These are phyloP conservation scores for Drosophila sproati DNA, from an alignment of 1,140 invertebrate genomes.

Conservation along the genomic window DNA sequence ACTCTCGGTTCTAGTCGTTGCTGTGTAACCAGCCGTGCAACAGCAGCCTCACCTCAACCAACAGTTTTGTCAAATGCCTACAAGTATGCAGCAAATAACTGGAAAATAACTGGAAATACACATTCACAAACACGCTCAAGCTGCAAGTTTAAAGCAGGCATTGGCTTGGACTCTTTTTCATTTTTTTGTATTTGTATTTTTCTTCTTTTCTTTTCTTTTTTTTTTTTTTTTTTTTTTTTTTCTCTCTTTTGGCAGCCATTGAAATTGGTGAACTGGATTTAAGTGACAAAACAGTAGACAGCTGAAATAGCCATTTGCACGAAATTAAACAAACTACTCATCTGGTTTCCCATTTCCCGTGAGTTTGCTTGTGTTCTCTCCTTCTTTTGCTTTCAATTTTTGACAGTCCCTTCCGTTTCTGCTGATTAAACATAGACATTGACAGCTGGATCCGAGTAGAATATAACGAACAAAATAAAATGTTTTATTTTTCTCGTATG, in stretches of 20 bases:
- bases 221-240: neutral
- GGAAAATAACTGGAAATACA: conserved; percentile 20
- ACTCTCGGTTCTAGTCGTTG: conserved; percentile 40
- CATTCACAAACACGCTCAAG: neutral
- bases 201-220: neutral
- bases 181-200: neutral
- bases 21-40: conserved; percentile 42
- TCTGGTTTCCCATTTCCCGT: too few species aligned
- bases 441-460: too few species aligned
- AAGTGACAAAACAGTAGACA: conserved; percentile 74
- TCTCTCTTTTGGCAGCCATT: neutral
- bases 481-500: too few species aligned
- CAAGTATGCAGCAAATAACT: conserved; percentile 63
- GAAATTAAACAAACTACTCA: too few species aligned
- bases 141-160: conserved; percentile 4
- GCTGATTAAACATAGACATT: too few species aligned
- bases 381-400: too few species aligned
- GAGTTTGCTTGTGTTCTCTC: too few species aligned
- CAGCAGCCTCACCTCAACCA: conserved; percentile 23
- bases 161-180: conserved; percentile 48
- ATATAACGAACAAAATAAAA: too few species aligned
- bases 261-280: conserved; percentile 41
- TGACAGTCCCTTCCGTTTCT: too few species aligned
- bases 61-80: conserved; percentile 67
- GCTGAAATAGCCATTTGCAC: conserved; percentile 40